phyloP scores from a whole-genome alignment of 2,113 vertebrate genomes.

The Apodemus speciosus region DNA sequence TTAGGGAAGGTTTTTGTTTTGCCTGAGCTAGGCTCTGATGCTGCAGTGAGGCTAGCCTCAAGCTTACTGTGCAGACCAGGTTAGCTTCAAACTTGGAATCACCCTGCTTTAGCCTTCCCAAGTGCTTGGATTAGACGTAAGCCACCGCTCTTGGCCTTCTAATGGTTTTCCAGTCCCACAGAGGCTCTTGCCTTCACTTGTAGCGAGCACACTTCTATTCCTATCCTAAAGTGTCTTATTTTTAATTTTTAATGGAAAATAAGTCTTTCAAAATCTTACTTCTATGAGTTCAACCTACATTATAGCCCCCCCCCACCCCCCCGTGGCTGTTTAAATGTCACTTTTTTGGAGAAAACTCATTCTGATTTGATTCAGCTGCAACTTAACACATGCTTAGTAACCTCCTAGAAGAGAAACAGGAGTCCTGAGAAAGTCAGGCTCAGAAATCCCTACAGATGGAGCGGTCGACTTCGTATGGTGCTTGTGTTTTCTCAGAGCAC shows the following conservation, averaged over 20 bases:
- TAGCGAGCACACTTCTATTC: slow-evolving; percentile 37
- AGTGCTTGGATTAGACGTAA: neutral
- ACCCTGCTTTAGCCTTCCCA: neutral
- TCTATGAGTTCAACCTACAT: neutral
- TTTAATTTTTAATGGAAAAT: neutral
- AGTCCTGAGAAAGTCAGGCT: slow-evolving; percentile 24
- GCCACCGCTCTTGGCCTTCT: neutral
- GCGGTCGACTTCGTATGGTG: slow-evolving; percentile 41
- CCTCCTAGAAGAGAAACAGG: slow-evolving; percentile 46
- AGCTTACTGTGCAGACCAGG: neutral
- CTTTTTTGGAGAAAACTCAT: slow-evolving; percentile 55
- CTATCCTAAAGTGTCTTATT: neutral
- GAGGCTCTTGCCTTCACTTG: slow-evolving; percentile 24
- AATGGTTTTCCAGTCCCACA: neutral
- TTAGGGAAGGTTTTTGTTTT: neutral
- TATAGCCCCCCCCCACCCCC: neutral
- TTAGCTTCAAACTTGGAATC: neutral
- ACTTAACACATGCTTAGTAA: neutral
- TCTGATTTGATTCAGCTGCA: slow-evolving; percentile 58
- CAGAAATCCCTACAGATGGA: slow-evolving; percentile 28
- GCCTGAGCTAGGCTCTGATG: neutral
- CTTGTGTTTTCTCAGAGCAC: slow-evolving; percentile 15
- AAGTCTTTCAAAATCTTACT: slow-evolving; percentile 45
- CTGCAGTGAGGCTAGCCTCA: no score
- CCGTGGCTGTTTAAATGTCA: slow-evolving; percentile 55